These are phyloP conservation scores for Drosophila quadrilineata DNA, from an alignment of 1,140 invertebrate species.

Conservation along the genomic window DNA sequence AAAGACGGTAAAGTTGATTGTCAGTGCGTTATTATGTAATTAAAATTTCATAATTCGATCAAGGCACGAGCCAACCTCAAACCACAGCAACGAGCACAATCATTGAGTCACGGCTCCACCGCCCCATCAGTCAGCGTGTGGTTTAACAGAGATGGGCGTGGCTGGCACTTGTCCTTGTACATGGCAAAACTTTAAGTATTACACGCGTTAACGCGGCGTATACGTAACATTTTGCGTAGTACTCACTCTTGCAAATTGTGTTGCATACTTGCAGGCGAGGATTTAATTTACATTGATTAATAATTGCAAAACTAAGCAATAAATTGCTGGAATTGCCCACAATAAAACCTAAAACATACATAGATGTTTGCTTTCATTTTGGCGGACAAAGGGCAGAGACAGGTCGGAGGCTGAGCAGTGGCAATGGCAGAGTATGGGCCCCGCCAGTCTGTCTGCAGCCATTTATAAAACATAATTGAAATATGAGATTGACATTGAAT, in stretches of 20 bases:
- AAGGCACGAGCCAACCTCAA: constrained; percentile 17
- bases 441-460: constrained; percentile 63
- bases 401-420: too few species aligned
- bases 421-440: neutral
- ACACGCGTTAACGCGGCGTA: constrained; percentile 20
- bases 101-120: too few species aligned
- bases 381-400: too few species aligned
- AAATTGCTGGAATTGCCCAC: too few species aligned
- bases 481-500: constrained; percentile 78
- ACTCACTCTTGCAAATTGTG: neutral
- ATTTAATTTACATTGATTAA: neutral
- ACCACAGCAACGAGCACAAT: neutral
- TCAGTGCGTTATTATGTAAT: constrained; percentile 52
- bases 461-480: constrained; percentile 79
- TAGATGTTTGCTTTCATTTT: neutral
- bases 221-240: constrained; percentile 22
- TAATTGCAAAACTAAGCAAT: neutral
- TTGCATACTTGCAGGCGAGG: constrained; percentile 18
- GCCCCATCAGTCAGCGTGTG: too few species aligned
- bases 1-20: constrained; percentile 16
- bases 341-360: too few species aligned
- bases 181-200: neutral
- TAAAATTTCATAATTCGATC: constrained; percentile 66
- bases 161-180: neutral
- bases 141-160: neutral